Conservation (phyloP, 2,888 invertebrate species). For the Cotesia congregata region DNA sequence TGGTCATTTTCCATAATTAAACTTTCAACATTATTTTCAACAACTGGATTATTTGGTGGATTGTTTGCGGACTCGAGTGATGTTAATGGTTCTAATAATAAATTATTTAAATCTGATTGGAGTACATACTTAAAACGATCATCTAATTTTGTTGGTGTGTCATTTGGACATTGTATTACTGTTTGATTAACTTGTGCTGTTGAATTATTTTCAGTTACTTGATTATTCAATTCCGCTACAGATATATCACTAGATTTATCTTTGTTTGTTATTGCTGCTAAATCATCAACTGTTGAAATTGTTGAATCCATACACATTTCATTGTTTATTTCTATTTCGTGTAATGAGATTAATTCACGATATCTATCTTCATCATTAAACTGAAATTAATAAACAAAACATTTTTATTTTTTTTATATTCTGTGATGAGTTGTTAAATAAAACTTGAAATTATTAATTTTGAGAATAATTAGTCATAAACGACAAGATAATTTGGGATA, state of each 20-base stretch:
- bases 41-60: not conserved
- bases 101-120: slow-evolving; percentile 48
- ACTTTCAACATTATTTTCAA: slow-evolving; percentile 11
- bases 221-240: not conserved
- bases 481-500: not conserved
- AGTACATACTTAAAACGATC: slow-evolving; percentile 37
- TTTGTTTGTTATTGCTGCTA: slow-evolving; percentile 4
- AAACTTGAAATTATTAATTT: not conserved
- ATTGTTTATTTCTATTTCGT: slow-evolving; percentile 49
- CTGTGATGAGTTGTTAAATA: not conserved
- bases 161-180: slow-evolving; percentile 23
- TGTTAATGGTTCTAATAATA: slow-evolving; percentile 43
- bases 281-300: slow-evolving; percentile 35
- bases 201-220: slow-evolving; percentile 18
- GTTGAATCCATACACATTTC: slow-evolving; percentile 45
- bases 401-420: not conserved
- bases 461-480: not conserved
- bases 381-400: slow-evolving; percentile 47
- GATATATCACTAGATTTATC: not conserved
- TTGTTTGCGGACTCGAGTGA: slow-evolving; percentile 30
- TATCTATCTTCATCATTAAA: slow-evolving; percentile 52
- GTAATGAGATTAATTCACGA: slow-evolving; percentile 45
- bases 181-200: slow-evolving; percentile 4
- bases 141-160: slow-evolving; percentile 11
- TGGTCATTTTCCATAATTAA: slow-evolving; percentile 26